Evolutionary conservation across 2,113 vertebrate species (phyloP).

Genomic region (Urocynchramus pylzowi): DNA sequence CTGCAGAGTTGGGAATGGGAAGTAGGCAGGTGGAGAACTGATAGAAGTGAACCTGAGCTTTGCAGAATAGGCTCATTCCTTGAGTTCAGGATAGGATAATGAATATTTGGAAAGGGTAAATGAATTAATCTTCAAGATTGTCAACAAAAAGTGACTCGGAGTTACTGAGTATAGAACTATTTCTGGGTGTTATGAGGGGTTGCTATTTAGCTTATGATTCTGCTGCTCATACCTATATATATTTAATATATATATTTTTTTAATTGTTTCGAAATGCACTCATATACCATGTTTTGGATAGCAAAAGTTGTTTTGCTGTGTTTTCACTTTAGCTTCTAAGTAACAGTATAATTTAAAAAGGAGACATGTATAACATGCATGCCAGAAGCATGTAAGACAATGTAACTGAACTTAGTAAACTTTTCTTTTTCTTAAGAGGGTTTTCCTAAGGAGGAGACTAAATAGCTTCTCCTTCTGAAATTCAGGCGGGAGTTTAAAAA

Average conservation of each 20-base stretch:
- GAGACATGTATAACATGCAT: background rate
- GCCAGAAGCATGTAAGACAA: background rate
- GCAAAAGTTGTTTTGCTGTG: background rate
- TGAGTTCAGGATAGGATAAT: background rate
- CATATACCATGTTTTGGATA: background rate
- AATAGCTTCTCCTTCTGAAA: background rate
- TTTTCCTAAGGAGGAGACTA: background rate
- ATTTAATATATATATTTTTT: background rate
- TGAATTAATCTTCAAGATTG: background rate
- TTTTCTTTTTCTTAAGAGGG: background rate
- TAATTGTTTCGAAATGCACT: background rate
- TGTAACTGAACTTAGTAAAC: background rate
- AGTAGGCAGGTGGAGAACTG: background rate
- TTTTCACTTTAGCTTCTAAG: background rate
- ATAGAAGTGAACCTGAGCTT: background rate
- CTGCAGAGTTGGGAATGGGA: background rate
- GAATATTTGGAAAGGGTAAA: background rate
- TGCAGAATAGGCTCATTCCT: background rate
- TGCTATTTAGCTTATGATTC: background rate
- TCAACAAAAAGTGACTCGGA: background rate
- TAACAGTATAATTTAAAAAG: background rate
- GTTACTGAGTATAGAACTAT: background rate
- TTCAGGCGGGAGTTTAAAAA: background rate
- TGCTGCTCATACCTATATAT: background rate
- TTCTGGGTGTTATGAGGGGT: background rate